These are phyloP conservation scores for Pollenia amentaria DNA, from an alignment of 2,888 invertebrate genomes.

Conservation along the genomic window DNA sequence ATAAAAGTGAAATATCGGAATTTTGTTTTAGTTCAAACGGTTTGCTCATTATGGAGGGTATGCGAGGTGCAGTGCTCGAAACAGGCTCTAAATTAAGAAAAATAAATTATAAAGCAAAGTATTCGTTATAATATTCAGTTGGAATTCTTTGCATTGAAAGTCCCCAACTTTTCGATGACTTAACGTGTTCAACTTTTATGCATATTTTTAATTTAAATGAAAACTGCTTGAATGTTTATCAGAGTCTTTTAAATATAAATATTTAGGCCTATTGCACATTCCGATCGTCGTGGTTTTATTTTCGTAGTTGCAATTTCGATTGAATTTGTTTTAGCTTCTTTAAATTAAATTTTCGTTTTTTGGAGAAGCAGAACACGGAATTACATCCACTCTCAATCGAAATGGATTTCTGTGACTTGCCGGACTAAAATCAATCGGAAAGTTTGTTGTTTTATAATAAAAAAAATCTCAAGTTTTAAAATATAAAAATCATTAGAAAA, in stretches of 20 bases:
- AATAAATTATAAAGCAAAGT: constrained; percentile 51
- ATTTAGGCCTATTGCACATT: too few relatives aligned
- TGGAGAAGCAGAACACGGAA: too few relatives aligned
- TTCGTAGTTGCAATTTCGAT: too few relatives aligned
- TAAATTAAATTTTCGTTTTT: too few relatives aligned
- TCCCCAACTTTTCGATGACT: too few relatives aligned
- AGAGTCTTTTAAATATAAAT: too few relatives aligned
- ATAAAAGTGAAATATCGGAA: constrained; percentile 85
- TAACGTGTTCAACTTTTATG: not conserved
- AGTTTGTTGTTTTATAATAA: constrained; percentile 88
- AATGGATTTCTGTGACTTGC: too few relatives aligned
- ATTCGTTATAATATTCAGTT: not conserved
- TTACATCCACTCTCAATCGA: too few relatives aligned
- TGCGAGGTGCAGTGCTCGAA: constrained; percentile 86
- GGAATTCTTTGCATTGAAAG: not conserved
- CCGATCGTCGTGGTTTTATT: too few relatives aligned
- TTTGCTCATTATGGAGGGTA: constrained; percentile 84
- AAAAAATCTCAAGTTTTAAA: not conserved
- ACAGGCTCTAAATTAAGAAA: constrained; percentile 85
- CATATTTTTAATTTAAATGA: constrained; percentile 5
- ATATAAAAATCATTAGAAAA: too few relatives aligned
- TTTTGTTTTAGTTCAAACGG: constrained; percentile 79
- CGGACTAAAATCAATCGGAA: too few relatives aligned
- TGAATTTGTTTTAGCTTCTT: too few relatives aligned
- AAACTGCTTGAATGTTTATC: constrained; percentile 91